phyloP scores from a whole-genome alignment of 1,140 invertebrate genomes.

The Nautilus pompilius region DNA sequence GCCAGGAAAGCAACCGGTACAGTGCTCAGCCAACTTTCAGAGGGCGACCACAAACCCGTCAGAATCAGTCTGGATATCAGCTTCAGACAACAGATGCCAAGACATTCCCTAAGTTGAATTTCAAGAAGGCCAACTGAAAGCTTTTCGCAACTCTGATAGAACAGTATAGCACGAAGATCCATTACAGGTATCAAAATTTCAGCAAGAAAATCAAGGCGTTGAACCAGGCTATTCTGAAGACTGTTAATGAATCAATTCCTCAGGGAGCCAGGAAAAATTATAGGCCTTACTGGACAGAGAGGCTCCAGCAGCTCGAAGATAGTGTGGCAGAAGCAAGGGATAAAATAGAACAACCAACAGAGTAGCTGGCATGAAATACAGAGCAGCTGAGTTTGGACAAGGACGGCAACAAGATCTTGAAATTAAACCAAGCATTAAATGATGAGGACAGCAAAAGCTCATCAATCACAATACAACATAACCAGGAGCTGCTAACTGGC shows the following conservation, averaged over 20 bases:
- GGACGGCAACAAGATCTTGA: no score
- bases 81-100: no score
- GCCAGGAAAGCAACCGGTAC: constrained; percentile 1
- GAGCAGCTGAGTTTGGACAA: no score
- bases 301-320: background rate
- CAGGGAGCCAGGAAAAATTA: constrained; percentile 3
- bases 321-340: background rate
- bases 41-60: constrained; percentile 3
- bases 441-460: no score
- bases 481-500: no score
- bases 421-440: no score
- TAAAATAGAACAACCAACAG: no score
- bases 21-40: background rate
- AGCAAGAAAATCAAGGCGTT: background rate
- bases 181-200: background rate
- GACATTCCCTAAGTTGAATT: background rate
- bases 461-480: no score
- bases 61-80: background rate
- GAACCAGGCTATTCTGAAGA: constrained; percentile 3
- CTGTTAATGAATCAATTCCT: constrained; percentile 5
- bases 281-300: constrained; percentile 4
- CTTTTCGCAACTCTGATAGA: background rate
- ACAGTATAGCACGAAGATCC: background rate
- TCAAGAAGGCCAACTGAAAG: background rate
- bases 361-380: no score